Base-by-base conservation (phyloP, 2,113 vertebrate genomes). In the Pachycephala philippinensis region DNA sequence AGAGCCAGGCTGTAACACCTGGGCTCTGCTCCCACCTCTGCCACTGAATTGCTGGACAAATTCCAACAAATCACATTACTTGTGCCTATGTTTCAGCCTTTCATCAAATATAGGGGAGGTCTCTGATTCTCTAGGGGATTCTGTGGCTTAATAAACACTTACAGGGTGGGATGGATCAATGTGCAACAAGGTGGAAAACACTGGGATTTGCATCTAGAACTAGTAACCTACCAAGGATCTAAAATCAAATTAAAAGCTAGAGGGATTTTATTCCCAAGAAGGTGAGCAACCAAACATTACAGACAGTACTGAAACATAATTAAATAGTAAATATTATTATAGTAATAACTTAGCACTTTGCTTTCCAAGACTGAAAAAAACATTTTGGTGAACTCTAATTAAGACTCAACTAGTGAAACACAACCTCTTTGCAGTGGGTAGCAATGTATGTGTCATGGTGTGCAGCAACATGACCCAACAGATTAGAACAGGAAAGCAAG, bases 391-490 rank as follows among this genome's bases (percentile, higher is more conserved):
- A 95, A 91, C 44, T 89, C 89, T 60, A 93, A 84, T 93, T 82
- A 91, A 80, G 85, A 39, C 28, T 60, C 37, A 75, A 44, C 27
- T 87, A 64, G 10, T 14, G 74, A 87, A 92, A 89, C 44, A 31
- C 37, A 39, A n/a, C 26, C 10, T 57, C 69, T 93, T 59, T 82
- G 47, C 89, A 91, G 70, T 49, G 77, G 53, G 75, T n/a, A 86
- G 50, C 35, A 80, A 27, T 44, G 3, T 33, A 66, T 15, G 59
- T 44, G 47, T 66, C 89, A 74, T 27, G 35, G 60, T 77, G 83
- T 37, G 11, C 69, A 94, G 83, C 76, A 95, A 95, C 92, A 84
- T 90, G 95, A 94, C 72, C 14, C n/a, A 69, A 95, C 83, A 86
- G 88, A 89, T 92, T 91, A 78, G 35, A 65, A 68, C 83, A 94